Evolutionary conservation across 2,113 vertebrate species (phyloP), one percentile per base, ranked within the genome.

Genomic region (Oncorhynchus mykiss): DNA sequence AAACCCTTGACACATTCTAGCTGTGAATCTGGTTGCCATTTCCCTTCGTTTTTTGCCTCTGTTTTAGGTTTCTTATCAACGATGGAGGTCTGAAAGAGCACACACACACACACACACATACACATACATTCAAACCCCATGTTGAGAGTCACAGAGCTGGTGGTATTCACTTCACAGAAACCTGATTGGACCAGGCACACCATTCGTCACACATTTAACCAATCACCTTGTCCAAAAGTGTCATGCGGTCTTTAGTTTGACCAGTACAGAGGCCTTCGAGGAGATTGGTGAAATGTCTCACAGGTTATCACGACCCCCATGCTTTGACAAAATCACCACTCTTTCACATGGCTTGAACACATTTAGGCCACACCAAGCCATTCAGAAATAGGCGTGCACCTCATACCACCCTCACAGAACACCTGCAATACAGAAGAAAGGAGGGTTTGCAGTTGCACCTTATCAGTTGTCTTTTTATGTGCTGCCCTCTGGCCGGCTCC

Each of bases 1-100:
- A 77, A 85, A 82, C 68, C 18, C 67, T 82, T 85, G 59, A 64
- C 77, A 86, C 84, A 77, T 82, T 87, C 27, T 67, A 14, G 14
- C 65, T 81, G 60, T 78, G 22, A 81, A 83, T 85, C 78, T 88
- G 79, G 82, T 77, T 78, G 67, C 78, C 76, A 84, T 84, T 82
- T 84, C 81, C 78, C 72, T 39, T 57, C 78, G 3, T 77, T 76
- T 49, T 74, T 11, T 88, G 76, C 87, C 91, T 88, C 90, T 91
- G 89, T 83, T 91, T 87, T 80, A 84, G 80, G 81, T 90, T 87
- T 89, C 85, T 81, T 73, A 72, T 27, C 75, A 75, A 82, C 81
- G 71, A 51, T 78, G 87, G 80, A 87, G 84, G 87, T 90, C 84
- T 82, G 49, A 9, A 45, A 45, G 8, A 45, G 9, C 39, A 45